Percentiles rank a stretch among this genome's conserved stretches.
phyloP scores from a whole-genome alignment of 2,797 vertebrate genomes.

The Gymnopithys bicolor region DNA sequence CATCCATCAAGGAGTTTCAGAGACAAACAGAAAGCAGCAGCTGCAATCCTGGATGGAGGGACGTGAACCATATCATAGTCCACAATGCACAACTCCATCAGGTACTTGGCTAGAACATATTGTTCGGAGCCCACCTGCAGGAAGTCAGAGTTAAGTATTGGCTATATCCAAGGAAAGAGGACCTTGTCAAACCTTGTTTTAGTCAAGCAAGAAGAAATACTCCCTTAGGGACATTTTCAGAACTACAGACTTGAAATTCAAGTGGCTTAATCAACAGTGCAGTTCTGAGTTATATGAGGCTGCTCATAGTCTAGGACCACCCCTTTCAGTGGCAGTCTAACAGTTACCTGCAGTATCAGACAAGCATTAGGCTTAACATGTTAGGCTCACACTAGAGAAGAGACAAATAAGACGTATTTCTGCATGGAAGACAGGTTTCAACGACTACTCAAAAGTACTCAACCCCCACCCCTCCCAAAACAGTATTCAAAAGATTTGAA shows the following conservation, averaged over 20 bases:
- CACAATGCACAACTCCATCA: conserved; percentile 86
- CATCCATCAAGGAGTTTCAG: conserved; percentile 81
- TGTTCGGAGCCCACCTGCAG: conserved; percentile 76
- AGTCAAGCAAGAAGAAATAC: background rate
- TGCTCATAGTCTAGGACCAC: background rate
- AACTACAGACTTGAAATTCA: background rate
- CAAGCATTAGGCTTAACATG: background rate
- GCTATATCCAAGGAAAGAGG: background rate
- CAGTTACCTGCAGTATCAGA: background rate
- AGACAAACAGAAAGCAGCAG: conserved; percentile 83
- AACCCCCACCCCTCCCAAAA: too few species aligned
- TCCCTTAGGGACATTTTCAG: background rate
- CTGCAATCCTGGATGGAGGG: conserved; percentile 83
- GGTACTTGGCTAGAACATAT: conserved; percentile 85
- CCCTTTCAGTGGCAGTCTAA: background rate
- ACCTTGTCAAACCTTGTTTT: background rate
- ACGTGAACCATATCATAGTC: conserved; percentile 89
- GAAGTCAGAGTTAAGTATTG: background rate
- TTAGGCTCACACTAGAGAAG: background rate
- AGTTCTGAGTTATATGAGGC: background rate
- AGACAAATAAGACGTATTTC: background rate
- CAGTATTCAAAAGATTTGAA: background rate
- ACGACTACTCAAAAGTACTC: background rate
- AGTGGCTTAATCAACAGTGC: background rate
- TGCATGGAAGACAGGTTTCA: background rate